Base-by-base conservation (phyloP, 2,113 vertebrate genomes). In the Sinocyclocheilus anophthalmus region DNA sequence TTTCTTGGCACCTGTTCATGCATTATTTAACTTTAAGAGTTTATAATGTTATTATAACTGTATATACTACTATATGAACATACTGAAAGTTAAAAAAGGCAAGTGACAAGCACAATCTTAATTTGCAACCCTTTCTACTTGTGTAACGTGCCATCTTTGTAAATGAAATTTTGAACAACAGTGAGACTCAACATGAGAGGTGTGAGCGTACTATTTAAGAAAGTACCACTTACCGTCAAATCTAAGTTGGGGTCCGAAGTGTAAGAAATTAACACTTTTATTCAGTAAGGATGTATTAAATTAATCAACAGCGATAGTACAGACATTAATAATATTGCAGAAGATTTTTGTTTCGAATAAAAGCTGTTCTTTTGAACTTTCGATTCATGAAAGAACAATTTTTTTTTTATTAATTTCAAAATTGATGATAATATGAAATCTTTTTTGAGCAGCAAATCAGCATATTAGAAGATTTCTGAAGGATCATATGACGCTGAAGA, bases 1-100 rank as follows among this genome's bases (percentile, higher is more conserved):
- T 98, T 99, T 80, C 97, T 96, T 70, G 98, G 98, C 84, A 99
- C 98, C 98, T 99, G 84, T 78, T 48, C 45, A 59, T 24, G 11
- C 42, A 82, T 22, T 50, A 69, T 9, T 6, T 3, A 69, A 82
- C 24, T 12, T 67, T 4, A 24, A 13, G 39, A 76, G 14, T 3
- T 30, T 30, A 70, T 11, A 39, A 39, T 10, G 33, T 20, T 39
- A 72, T 39, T 69, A 14, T 33, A 69, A 69, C 65, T 33, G 63
- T 7, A 67, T 33, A 1, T 26, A 0, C 2, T 30, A 30, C 7
- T 14, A 26, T 30, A 26, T 9, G 42, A 6, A 39, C 39, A 30
- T 16, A 67, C 13, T 30, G 24, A 67, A 67, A 33, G 10, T 10
- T 48, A 10, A n/a, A n/a, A n/a, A n/a, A n/a, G n/a, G n/a, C n/a